These are phyloP conservation scores for Scaptomyza cyrtandrae DNA, from an alignment of 2,888 invertebrate species.

Conservation along the genomic window DNA sequence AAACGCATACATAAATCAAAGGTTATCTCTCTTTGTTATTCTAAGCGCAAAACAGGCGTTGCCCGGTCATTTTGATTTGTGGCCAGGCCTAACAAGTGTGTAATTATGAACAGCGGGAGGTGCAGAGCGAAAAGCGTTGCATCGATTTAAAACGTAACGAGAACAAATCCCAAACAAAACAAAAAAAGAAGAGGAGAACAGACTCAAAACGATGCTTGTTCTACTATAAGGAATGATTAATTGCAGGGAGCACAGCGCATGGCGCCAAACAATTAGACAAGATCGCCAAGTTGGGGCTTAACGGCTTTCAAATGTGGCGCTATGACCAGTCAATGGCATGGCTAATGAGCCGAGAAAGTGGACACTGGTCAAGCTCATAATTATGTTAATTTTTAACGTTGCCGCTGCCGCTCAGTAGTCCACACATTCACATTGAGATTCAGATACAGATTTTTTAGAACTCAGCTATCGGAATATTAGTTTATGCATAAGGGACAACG, in stretches of 20 bases:
- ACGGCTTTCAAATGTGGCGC: constrained; percentile 72
- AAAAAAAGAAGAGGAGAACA: background rate
- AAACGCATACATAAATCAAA: constrained; percentile 67
- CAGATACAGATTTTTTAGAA: constrained; percentile 1
- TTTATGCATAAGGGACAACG: constrained; percentile 12
- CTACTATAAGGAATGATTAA: constrained; percentile 60
- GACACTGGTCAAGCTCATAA: constrained; percentile 65
- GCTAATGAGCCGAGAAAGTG: constrained; percentile 79
- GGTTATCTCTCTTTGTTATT: constrained; percentile 17
- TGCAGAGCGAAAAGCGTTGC: constrained; percentile 40
- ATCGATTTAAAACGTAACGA: constrained; percentile 76
- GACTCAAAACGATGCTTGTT: constrained; percentile 33
- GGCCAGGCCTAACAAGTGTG: constrained; percentile 80
- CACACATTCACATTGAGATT: constrained; percentile 5
- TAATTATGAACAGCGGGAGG: constrained; percentile 69
- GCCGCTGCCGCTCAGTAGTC: constrained; percentile 64
- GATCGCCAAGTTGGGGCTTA: constrained; percentile 51
- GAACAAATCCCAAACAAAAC: constrained; percentile 51
- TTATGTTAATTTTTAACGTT: constrained; percentile 75
- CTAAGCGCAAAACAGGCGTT: constrained; percentile 67
- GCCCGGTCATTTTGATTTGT: constrained; percentile 78
- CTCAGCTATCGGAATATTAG: constrained; percentile 31
- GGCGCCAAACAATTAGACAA: constrained; percentile 78
- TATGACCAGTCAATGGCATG: constrained; percentile 68
- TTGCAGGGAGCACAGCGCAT: constrained; percentile 53